Evolutionary conservation across 2,797 vertebrate genomes (phyloP), one percentile per base, ranked within the genome.

Genomic region (Pangasius larnaudii): DNA sequence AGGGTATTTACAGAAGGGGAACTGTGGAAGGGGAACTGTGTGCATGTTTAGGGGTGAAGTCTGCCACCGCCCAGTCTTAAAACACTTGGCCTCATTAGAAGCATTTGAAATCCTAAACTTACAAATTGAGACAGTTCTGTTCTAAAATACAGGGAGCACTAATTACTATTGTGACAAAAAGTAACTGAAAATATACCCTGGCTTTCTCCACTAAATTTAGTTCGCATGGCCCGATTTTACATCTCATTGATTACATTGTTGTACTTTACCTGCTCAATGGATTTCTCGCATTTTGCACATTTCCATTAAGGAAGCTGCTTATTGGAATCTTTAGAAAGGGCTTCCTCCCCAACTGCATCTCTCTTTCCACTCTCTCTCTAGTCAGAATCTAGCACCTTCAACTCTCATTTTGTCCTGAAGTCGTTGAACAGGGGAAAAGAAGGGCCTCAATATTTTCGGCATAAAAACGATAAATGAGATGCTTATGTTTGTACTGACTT

Each of bases 1-100:
- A 88, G 65, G 83, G 30, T 86, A 90, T 91, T 92, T 91, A 88
- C 39, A 87, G 91, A 85, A 77, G 67, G 14, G 59, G 82, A 58
- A 14, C 36, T 79, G 19, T 36, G 33, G 56, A 80, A 74, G 53
- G 7, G 24, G 16, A 24, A 72, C 18, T 69, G 53, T 79, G 87
- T 86, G 87, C 75, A 75, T 46, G n/a, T 89, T 30, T 85, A 87
- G 46, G 77, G 69, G 30, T 58, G 46, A 83, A 87, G 75, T 82
- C 74, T 51, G 36, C 59, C 59, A 71, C 81, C 63, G 18, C 67
- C 18, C 72, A 85, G 83, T 51, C 71, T 82, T 8, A 58, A 78
- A 77, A 82, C 16, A 2, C 77, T 82, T 85, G 36, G 42, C 63
- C 14, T 85, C 65, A 46, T 67, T 46, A 65, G 61, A 79, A 88